phyloP scores from a whole-genome alignment of 2,797 vertebrate genomes.

The Saguinus oedipus region DNA sequence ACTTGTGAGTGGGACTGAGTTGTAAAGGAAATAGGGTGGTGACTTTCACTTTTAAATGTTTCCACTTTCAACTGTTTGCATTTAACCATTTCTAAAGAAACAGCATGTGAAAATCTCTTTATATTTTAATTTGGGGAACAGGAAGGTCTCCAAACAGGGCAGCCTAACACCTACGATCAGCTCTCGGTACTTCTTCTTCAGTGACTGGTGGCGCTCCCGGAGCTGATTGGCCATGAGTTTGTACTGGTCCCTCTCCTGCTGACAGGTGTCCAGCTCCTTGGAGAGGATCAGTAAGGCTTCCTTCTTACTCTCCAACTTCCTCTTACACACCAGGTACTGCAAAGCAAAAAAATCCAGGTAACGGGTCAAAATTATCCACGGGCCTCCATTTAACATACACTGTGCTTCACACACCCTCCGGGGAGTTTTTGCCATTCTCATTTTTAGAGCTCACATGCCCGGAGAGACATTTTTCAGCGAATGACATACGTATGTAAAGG shows the following conservation, averaged over 20 bases:
- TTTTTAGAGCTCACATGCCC: neutral
- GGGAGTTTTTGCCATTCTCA: neutral
- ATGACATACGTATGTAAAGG: neutral
- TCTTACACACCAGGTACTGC: slow-evolving; percentile 95
- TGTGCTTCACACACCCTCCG: fast-evolving
- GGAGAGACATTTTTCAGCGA: neutral
- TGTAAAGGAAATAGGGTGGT: neutral
- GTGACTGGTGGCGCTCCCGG: slow-evolving; percentile 93
- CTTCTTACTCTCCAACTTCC: slow-evolving; percentile 97
- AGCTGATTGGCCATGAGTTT: slow-evolving; percentile 99
- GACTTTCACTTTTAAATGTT: neutral
- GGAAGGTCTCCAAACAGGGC: neutral
- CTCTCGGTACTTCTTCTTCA: slow-evolving; percentile 97
- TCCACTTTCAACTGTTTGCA: neutral
- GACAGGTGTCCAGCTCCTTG: slow-evolving; percentile 97
- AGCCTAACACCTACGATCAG: slow-evolving; percentile 90
- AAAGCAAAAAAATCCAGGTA: neutral
- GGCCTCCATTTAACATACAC: fast-evolving
- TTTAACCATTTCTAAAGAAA: neutral
- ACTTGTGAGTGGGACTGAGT: fast-evolving
- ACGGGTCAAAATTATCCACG: fast-evolving
- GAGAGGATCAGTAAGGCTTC: slow-evolving; percentile 97
- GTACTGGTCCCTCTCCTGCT: slow-evolving; percentile 98
- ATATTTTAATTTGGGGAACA: neutral
- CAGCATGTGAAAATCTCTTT: neutral